phyloP scores from a whole-genome alignment of 2,888 invertebrate species.

The Crepidodera aurea region DNA sequence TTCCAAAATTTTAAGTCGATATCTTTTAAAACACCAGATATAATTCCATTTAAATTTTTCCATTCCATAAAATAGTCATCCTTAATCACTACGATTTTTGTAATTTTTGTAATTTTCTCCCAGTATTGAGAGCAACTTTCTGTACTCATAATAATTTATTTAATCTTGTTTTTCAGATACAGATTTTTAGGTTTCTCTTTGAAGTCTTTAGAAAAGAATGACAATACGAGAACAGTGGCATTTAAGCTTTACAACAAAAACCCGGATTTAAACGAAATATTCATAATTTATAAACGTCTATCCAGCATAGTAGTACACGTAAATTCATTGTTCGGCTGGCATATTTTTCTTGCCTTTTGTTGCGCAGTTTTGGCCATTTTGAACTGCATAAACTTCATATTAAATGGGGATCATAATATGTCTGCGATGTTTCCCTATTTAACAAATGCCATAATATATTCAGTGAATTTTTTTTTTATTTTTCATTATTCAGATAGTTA shows the following conservation, averaged over 20 bases:
- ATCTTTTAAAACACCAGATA: too few species aligned
- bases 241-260: background rate
- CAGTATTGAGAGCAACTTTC: too few species aligned
- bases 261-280: background rate
- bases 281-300: background rate
- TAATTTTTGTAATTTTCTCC: too few species aligned
- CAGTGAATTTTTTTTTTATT: background rate
- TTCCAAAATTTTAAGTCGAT: too few species aligned
- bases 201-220: too few species aligned
- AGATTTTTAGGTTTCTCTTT: too few species aligned
- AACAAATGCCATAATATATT: background rate
- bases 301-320: background rate
- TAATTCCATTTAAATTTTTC: too few species aligned
- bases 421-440: background rate
- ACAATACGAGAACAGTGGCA: too few species aligned
- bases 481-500: background rate
- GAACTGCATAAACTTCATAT: background rate
- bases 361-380: background rate
- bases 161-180: too few species aligned
- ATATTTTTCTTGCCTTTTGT: background rate
- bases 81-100: too few species aligned
- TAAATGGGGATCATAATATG: background rate
- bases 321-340: background rate
- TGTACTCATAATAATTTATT: too few species aligned
- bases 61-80: too few species aligned